These are phyloP conservation scores for Anthoscopus minutus DNA, from an alignment of 2,113 vertebrate species.

Conservation along the genomic window DNA sequence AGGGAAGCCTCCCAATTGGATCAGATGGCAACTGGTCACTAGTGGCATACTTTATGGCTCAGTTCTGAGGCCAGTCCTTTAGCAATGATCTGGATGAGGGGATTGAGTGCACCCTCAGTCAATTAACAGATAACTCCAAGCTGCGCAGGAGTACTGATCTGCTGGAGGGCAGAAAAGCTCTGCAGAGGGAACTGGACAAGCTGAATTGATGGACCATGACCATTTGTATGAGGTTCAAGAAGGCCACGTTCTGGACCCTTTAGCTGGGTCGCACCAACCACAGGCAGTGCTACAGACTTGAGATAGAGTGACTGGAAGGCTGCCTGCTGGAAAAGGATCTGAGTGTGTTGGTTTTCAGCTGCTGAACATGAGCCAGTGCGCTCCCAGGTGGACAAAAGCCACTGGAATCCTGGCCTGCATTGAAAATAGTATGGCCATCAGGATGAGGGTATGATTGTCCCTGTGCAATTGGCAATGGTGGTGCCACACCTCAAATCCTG, in stretches of 20 bases:
- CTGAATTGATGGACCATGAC: rapidly evolving
- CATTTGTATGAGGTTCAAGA: background rate
- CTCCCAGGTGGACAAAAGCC: background rate
- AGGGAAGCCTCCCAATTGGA: background rate
- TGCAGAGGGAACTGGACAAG: background rate
- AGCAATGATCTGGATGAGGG: background rate
- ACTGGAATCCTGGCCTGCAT: background rate
- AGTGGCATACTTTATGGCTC: rapidly evolving
- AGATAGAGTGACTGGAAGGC: background rate
- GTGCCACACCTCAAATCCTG: background rate
- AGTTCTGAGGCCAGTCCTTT: background rate
- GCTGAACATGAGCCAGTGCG: background rate
- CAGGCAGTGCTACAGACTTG: background rate
- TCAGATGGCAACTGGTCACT: background rate
- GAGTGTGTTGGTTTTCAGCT: background rate
- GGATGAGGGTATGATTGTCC: background rate
- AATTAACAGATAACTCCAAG: background rate
- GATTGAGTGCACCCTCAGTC: background rate
- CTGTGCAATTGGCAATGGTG: background rate
- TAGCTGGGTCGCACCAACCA: background rate
- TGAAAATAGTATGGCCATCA: background rate
- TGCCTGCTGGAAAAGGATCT: background rate
- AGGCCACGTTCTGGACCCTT: background rate
- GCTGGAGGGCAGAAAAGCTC: background rate
- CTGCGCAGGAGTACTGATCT: background rate